Evolutionary conservation across 2,113 vertebrate genomes (phyloP).

Genomic region (Rhombomys opimus): DNA sequence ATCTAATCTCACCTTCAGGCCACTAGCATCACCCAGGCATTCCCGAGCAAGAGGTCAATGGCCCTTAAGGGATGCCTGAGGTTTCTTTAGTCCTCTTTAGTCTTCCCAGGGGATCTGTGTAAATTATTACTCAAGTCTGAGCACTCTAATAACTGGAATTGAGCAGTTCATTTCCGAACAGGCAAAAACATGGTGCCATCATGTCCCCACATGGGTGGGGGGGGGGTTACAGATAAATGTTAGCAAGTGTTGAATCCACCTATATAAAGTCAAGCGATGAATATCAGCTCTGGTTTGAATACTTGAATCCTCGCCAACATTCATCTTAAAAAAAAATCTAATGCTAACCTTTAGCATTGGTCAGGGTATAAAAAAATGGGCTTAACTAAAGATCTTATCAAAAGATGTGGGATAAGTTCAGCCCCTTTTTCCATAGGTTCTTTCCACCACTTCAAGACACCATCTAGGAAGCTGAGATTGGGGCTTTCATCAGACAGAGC

Average conservation of each 20-base stretch:
- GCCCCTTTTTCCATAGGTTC: neutral
- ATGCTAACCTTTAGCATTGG: neutral
- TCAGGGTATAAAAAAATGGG: neutral
- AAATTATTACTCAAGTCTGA: neutral
- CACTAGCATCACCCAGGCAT: neutral
- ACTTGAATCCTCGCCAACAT: neutral
- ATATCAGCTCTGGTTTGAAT: neutral
- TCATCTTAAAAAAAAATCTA: neutral
- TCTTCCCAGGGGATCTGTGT: neutral
- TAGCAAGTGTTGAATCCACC: neutral
- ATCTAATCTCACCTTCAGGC: neutral
- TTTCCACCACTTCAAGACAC: neutral
- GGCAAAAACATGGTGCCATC: neutral
- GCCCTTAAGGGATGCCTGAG: neutral
- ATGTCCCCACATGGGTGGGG: neutral
- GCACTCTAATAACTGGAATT: neutral
- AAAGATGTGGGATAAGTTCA: neutral
- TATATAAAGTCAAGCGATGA: neutral
- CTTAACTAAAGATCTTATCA: neutral
- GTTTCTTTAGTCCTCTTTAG: neutral
- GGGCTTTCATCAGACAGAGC: neutral
- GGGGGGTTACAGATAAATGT: neutral
- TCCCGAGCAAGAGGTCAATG: neutral
- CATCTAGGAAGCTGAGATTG: neutral
- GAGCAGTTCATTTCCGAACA: neutral